These are phyloP conservation scores for Pseudomyrmex gracilis DNA, from an alignment of 1,140 invertebrate genomes.

Conservation along the genomic window DNA sequence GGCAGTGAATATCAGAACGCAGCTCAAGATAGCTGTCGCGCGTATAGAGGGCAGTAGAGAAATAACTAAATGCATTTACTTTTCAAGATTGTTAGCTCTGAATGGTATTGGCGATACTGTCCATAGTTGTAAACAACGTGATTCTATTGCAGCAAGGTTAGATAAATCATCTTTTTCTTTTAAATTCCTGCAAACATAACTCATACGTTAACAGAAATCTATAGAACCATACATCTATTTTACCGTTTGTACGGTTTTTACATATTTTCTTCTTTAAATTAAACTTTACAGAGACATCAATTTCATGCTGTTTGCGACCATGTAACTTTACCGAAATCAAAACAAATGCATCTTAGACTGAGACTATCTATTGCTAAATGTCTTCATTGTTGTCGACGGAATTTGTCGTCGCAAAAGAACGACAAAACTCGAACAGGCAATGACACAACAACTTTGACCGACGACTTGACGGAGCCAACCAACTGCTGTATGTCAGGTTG, in stretches of 20 bases:
- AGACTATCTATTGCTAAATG: not conserved
- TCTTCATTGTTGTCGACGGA: constrained; percentile 6
- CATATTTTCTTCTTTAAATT: not conserved
- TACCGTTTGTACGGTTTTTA: too few relatives aligned
- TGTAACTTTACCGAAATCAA: not conserved
- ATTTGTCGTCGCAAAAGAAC: constrained; percentile 23
- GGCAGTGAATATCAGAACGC: too few relatives aligned
- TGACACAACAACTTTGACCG: not conserved
- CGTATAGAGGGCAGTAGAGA: too few relatives aligned
- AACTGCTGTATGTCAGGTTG: constrained; percentile 97
- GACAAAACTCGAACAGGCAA: not conserved
- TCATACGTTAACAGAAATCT: not conserved
- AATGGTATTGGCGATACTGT: too few relatives aligned
- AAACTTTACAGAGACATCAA: not conserved
- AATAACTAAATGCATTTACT: too few relatives aligned
- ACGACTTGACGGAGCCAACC: constrained; percentile 88
- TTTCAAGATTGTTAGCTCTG: too few relatives aligned
- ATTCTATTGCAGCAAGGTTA: constrained; percentile 10
- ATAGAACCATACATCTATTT: not conserved
- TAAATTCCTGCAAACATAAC: not conserved
- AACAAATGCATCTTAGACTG: constrained; percentile 26
- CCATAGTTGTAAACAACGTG: too few relatives aligned
- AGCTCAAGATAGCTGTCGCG: too few relatives aligned
- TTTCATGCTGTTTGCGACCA: not conserved
- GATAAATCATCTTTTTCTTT: not conserved